Conservation (phyloP, 2,888 invertebrate genomes). For the Chloroclystis v-ata region DNA sequence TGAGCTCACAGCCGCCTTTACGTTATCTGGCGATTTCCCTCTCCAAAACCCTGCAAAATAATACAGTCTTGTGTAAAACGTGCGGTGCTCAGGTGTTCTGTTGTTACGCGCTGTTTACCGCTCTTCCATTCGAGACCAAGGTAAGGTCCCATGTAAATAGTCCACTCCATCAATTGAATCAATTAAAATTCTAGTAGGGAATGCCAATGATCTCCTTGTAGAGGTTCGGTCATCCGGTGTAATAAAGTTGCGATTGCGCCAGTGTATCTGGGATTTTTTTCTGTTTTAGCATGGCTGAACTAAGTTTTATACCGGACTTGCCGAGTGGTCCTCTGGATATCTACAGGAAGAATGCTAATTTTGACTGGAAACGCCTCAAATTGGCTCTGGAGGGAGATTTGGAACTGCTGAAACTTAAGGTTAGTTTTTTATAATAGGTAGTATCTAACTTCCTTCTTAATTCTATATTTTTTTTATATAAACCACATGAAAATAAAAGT, state of each 20-base stretch:
- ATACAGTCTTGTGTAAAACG: constrained; percentile 36
- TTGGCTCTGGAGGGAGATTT: constrained; percentile 86
- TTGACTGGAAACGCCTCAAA: constrained; percentile 92
- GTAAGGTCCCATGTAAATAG: constrained; percentile 38
- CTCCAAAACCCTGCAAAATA: constrained; percentile 32
- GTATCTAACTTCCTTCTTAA: too few species aligned
- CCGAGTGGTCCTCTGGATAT: constrained; percentile 86
- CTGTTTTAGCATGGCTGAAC: constrained; percentile 66
- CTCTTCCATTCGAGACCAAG: constrained; percentile 40
- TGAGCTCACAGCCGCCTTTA: constrained; percentile 30
- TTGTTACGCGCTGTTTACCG: constrained; percentile 20
- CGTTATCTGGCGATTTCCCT: constrained; percentile 38
- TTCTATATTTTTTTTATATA: too few species aligned
- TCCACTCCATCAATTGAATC: constrained; percentile 20
- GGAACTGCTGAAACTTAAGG: constrained; percentile 86
- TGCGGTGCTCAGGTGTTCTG: constrained; percentile 29
- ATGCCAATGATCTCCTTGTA: constrained; percentile 42
- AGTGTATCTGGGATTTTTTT: constrained; percentile 3
- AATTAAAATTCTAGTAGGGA: constrained; percentile 38
- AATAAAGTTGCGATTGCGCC: constrained; percentile 14
- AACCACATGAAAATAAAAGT: too few species aligned
- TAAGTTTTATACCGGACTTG: constrained; percentile 82
- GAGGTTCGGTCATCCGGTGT: constrained; percentile 48
- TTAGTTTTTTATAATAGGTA: constrained; percentile 57
- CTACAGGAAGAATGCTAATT: constrained; percentile 87